Percentiles rank a stretch among this genome's conserved stretches.
Evolutionary conservation across 2,888 invertebrate genomes (phyloP).

Genomic region (Rhagonycha lutea): DNA sequence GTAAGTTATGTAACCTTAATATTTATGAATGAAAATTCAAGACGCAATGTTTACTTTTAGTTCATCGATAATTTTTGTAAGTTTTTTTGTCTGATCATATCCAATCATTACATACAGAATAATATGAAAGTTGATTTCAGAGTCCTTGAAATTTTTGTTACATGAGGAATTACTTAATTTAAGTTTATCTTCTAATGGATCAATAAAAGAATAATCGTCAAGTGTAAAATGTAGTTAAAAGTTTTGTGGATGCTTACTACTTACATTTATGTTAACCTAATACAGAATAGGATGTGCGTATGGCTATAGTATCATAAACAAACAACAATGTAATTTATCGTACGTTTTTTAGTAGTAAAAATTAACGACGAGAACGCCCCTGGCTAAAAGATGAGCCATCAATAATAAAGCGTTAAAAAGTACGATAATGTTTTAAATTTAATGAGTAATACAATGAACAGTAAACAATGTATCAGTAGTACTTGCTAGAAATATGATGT

Average conservation of each 20-base stretch:
- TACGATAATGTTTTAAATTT: too few species aligned
- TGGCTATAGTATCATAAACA: too few species aligned
- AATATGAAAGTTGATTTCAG: background rate
- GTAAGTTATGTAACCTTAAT: background rate
- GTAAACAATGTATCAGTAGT: too few species aligned
- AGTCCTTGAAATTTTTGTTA: background rate
- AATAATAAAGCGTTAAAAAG: background rate
- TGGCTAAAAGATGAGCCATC: background rate
- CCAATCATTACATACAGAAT: background rate
- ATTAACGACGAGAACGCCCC: background rate
- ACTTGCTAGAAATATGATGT: too few species aligned
- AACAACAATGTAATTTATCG: background rate
- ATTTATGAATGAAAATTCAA: background rate
- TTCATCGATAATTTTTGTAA: background rate
- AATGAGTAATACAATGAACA: too few species aligned
- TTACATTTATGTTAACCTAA: too few species aligned
- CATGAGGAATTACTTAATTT: too few species aligned
- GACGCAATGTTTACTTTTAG: background rate
- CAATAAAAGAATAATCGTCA: too few species aligned
- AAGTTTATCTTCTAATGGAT: too few species aligned
- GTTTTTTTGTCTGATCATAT: background rate
- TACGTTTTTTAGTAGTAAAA: background rate
- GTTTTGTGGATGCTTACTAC: background rate
- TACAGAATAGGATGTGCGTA: too few species aligned
- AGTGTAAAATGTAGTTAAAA: background rate